Conservation (phyloP, 2,888 invertebrate genomes). For the Drosophila sordidula region DNA sequence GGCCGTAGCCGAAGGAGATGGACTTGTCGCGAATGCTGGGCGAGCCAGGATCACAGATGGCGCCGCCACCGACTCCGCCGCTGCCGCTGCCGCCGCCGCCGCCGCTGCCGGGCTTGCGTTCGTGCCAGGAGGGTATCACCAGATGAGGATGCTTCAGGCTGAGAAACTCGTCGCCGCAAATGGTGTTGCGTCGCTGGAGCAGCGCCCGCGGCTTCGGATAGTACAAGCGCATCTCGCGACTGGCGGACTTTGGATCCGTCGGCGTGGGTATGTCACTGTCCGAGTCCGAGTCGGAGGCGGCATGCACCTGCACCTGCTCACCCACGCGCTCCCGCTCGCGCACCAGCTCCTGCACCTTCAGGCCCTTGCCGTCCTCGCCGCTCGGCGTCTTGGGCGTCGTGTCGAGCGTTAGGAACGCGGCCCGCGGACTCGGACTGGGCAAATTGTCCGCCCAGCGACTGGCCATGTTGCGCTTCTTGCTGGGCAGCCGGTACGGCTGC, state of each 20-base stretch:
- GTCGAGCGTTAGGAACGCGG: constrained; percentile 86
- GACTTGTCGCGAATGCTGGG: constrained; percentile 91
- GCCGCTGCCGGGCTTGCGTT: constrained; percentile 87
- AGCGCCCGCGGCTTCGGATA: constrained; percentile 91
- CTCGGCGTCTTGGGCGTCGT: constrained; percentile 36
- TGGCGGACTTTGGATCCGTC: constrained; percentile 82
- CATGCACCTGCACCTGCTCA: constrained; percentile 27
- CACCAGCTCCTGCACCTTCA: constrained; percentile 10
- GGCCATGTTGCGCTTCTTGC: constrained; percentile 88
- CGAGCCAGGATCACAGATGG: constrained; percentile 83
- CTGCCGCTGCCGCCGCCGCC: constrained; percentile 14
- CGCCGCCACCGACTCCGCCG: constrained; percentile 9
- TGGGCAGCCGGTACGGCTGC: constrained; percentile 90
- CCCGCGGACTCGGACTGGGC: constrained; percentile 89
- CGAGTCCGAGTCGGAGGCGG: constrained; percentile 85
- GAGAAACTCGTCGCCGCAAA: constrained; percentile 92
- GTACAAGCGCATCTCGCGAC: constrained; percentile 87
- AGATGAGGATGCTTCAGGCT: constrained; percentile 80
- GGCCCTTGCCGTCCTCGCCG: constrained; percentile 14
- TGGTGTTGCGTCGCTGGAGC: constrained; percentile 93
- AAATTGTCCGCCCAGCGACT: constrained; percentile 90
- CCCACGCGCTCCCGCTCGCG: constrained; percentile 3
- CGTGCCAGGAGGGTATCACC: constrained; percentile 89
- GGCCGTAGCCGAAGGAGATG: constrained; percentile 91
- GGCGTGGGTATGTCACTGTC: constrained; percentile 87